Conservation (phyloP, 2,113 vertebrate genomes). For the Ancistrus triradiatus region DNA sequence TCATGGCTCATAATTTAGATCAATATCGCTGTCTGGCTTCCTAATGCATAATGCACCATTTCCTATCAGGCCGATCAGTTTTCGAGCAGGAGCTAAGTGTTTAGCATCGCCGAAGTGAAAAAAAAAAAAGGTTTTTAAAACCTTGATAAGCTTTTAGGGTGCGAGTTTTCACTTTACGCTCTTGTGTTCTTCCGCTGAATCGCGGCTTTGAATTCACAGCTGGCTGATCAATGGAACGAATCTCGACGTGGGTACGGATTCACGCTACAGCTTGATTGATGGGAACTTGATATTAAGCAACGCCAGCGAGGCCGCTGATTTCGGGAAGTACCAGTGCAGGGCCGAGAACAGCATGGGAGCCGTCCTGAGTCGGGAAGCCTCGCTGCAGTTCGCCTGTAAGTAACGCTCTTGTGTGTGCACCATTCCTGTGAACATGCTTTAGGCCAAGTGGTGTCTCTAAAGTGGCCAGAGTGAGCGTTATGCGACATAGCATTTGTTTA, state of each 20-base stretch:
- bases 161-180: neutral
- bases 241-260: conserved; percentile 76
- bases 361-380: conserved; percentile 82
- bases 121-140: no score
- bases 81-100: neutral
- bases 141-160: no score
- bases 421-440: no score
- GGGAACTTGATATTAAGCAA: conserved; percentile 85
- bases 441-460: no score
- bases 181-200: conserved; percentile 10
- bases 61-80: conserved; percentile 2
- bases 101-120: neutral
- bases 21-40: conserved; percentile 11
- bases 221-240: conserved; percentile 89
- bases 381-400: conserved; percentile 95
- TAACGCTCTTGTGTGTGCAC: no score
- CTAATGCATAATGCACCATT: conserved; percentile 15
- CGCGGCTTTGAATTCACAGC: conserved; percentile 63
- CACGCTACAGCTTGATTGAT: conserved; percentile 81
- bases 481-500: no score
- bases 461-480: no score
- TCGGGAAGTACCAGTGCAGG: conserved; percentile 87
- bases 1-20: conserved; percentile 28
- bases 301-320: conserved; percentile 78
- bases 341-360: conserved; percentile 79